Evolutionary conservation across 2,888 invertebrate species (phyloP).

Genomic region (Ctenicera cuprea): DNA sequence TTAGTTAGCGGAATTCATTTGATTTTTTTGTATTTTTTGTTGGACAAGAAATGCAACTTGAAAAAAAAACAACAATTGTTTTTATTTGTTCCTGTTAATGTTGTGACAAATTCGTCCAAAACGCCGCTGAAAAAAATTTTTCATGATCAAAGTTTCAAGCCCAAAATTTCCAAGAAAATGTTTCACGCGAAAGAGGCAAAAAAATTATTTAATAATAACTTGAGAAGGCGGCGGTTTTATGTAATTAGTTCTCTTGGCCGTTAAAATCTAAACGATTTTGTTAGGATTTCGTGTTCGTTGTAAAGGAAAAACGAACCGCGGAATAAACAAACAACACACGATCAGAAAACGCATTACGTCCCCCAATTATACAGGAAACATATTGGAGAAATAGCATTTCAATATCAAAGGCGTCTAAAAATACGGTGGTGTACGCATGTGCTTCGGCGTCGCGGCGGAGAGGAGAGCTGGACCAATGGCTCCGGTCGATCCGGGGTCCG

Average conservation of each 20-base stretch:
- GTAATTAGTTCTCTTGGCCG: conserved; percentile 27
- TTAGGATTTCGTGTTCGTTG: conserved; percentile 28
- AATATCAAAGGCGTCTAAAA: conserved; percentile 67
- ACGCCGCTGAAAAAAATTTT: too few species aligned
- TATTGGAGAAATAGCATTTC: conserved; percentile 66
- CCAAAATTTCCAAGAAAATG: too few species aligned
- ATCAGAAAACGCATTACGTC: conserved; percentile 64
- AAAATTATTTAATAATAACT: conserved; percentile 13
- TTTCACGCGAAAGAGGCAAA: too few species aligned
- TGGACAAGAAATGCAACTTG: too few species aligned
- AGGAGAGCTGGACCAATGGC: conserved; percentile 67
- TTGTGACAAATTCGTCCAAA: too few species aligned
- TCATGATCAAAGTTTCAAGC: too few species aligned
- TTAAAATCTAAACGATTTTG: conserved; percentile 36
- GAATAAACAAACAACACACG: conserved; percentile 50
- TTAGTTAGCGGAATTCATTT: too few species aligned
- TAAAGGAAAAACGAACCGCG: conserved; percentile 32
- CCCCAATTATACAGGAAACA: conserved; percentile 68
- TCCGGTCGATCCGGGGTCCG: conserved; percentile 72
- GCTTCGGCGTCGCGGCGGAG: conserved; percentile 62
- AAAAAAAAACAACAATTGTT: too few species aligned
- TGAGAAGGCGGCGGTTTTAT: neutral
- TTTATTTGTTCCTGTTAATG: too few species aligned
- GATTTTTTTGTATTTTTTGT: too few species aligned
- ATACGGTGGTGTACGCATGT: conserved; percentile 62